Base-by-base conservation (phyloP, 2,797 vertebrate species). In the Takifugu rubripes region DNA sequence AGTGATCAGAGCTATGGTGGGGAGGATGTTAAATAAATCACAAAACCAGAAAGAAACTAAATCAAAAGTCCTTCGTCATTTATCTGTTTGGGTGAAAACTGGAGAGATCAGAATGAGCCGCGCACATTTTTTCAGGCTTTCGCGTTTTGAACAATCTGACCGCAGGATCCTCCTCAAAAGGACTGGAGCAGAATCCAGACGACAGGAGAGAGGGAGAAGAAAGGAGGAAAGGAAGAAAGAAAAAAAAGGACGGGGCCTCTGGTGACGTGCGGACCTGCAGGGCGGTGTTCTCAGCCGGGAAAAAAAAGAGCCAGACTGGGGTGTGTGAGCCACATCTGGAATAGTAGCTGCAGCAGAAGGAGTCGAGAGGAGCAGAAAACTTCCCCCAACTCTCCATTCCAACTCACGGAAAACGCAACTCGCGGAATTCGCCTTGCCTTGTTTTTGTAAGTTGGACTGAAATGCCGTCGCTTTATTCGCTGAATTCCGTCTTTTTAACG, bases 281-380 rank as follows among this genome's bases (percentile, higher is more conserved):
- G 91, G 91, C 90, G 91, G 90, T 88, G 90, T 90, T 90, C 82
- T 86, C 84, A 84, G 85, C 80, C 85, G 44, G 42, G 11, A 8
- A 31, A 33, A 77, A 85, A 77, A 50, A 82, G 64, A 72, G 70
- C 68, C 70, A n/a, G 80, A 81, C 75, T 83, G 76, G 84, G 85
- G 84, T 82, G 86, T 83, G 82, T 79, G 77, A 77, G 72, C 78
- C 83, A 88, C 91, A 91, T 92, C 90, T 92, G 91, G 90, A 90
- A 87, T 89, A 89, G 88, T 85, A 84, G 74, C 83, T 72, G 12
- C 72, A 72, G 69, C 9, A 84, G 64, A 45, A 63, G 74, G 43
- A 72, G 84, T 77, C 81, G 71, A 71, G 70, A 77, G 78, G 70
- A 79, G 79, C 81, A 77, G 68, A 81, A 61, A 72, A 70, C 71